phyloP scores from a whole-genome alignment of 1,140 invertebrate genomes.

The Calosoma granatense region DNA sequence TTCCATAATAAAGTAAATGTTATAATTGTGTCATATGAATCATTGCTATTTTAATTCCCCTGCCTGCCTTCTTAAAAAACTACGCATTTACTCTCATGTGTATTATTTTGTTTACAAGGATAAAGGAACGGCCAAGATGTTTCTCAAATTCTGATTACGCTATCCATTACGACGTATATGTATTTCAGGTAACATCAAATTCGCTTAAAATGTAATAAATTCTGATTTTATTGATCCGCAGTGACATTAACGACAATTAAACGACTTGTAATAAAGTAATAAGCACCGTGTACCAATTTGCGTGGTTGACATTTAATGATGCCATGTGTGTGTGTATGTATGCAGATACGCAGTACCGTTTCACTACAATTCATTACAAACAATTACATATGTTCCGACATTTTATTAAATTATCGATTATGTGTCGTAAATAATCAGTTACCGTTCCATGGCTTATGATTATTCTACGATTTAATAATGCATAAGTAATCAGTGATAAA shows the following conservation, averaged over 20 bases:
- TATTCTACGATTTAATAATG: conserved; percentile 1
- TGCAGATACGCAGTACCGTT: not conserved
- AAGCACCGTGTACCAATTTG: too few species aligned
- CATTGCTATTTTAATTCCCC: not conserved
- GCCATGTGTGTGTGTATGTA: too few species aligned
- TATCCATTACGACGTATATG: not conserved
- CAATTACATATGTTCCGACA: not conserved
- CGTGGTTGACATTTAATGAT: too few species aligned
- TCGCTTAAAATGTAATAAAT: not conserved
- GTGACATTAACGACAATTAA: not conserved
- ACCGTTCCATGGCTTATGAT: not conserved
- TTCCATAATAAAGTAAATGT: not conserved
- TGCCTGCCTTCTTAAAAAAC: not conserved
- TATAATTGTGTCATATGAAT: not conserved
- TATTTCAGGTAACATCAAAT: not conserved
- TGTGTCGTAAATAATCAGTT: not conserved
- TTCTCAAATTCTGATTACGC: not conserved
- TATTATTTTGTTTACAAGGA: not conserved
- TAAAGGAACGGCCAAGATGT: not conserved
- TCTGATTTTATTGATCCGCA: not conserved
- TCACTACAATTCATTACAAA: not conserved
- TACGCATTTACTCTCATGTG: not conserved
- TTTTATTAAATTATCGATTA: not conserved
- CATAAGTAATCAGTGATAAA: not conserved
- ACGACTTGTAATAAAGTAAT: not conserved